Evolutionary conservation across 2,888 invertebrate species (phyloP), one percentile per base, ranked within the genome.

Genomic region (Ophion obscuratus): DNA sequence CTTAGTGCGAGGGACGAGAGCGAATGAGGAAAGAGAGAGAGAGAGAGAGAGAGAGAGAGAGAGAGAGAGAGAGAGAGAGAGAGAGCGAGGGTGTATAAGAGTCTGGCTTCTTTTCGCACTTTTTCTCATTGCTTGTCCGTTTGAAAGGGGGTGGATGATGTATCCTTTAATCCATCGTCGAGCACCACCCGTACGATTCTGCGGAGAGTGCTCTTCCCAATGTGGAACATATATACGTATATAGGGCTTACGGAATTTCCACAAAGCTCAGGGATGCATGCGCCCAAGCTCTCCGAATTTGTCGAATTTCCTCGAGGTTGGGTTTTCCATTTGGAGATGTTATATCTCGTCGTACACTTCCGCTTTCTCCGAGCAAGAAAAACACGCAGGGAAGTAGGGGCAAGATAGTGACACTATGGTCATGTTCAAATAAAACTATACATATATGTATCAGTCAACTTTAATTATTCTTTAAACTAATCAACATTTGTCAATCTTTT

Each of bases 111-210:
- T 57, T 59, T 61, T 53, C 17, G 17, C 40, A 40, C 40, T 75
- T 71, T 81, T 86, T 78, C 62, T 81, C 86, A 14, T 66, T 66
- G 75, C 70, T 74, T 78, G 44, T 77, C 31, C 83, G 75, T 75
- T 78, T 78, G 83, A 81, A 81, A 86, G 81, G 64, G 83, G 81
- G 78, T 78, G 81, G 70, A 70, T 78, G 81, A 86, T 81, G 83
- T 83, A 83, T 83, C 83, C 81, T 74, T 83, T 83, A 86, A 86
- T 86, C 86, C 83, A 70, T 61, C 83, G 59, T 78, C 86, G 64
- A 78, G 68, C 73, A 66, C 57, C 59, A 59, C 73, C 68, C 68
- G n/a, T 31, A 27, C 77, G 20, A 78, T 68, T 44, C 61, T 40
- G 10, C 61, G 59, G 61, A 75, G 53, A 81, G 81, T 81, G 68